Base-by-base conservation (phyloP, 2,113 vertebrate species). In the Callipepla californica region DNA sequence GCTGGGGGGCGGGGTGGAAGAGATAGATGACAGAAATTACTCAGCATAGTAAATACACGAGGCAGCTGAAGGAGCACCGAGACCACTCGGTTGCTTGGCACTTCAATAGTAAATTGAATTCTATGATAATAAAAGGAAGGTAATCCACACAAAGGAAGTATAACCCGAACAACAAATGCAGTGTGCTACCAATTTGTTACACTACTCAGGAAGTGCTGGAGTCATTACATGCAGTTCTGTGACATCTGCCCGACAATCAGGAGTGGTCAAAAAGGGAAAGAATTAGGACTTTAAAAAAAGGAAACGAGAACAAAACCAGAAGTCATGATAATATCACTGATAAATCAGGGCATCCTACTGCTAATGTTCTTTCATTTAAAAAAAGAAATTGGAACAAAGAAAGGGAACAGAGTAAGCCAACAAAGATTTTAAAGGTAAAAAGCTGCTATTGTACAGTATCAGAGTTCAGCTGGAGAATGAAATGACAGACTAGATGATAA, bases 351-450 rank as follows among this genome's bases (percentile, higher is more conserved):
- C 82, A 93, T 38, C 59, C 38, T 70, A 69, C 38, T 65, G 80
- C 58, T 91, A 82, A 73, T 50, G 58, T 22, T 4, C 50, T 92
- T 89, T 59, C n/a, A 77, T 45, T 85, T 15, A 40, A 87, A 86
- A 94, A 93, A 85, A 68, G 5, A 78, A 79, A 82, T 36, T 51
- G 19, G 70, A 92, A 87, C 53, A 87, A 73, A 66, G 44, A 95
- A 89, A 80, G 57, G 48, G 70, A 94, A 76, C 45, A 48, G 47
- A 69, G 45, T 23, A 91, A 89, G 25, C 36, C 58, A 94, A 82
- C 18, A 82, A 85, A 55, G 59, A 85, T 80, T 62, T 69, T 80
- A 82, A 95, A 87, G 47, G 68, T 80, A 91, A 91, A 87, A 90
- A 57, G 0, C 5, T 65, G 32, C 23, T 77, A 65, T 23, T 14